Conservation (phyloP, 2,797 vertebrate species). For the Tragopan temminckii region DNA sequence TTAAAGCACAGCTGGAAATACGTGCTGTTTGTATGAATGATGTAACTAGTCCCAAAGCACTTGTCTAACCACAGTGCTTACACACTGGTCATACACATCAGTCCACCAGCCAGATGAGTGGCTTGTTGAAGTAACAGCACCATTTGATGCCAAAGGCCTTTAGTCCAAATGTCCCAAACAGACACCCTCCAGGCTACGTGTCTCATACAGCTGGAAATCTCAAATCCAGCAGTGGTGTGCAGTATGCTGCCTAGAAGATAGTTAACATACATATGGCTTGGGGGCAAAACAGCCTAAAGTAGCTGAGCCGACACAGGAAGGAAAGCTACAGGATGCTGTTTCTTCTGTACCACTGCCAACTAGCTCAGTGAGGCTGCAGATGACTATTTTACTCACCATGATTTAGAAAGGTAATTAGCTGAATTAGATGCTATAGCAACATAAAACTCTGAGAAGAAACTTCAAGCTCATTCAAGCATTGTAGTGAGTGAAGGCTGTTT, state of each 20-base stretch:
- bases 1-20: background rate
- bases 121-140: background rate
- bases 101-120: background rate
- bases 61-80: constrained; percentile 14
- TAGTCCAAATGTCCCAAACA: background rate
- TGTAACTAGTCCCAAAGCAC: background rate
- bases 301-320: background rate
- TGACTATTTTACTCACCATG: background rate
- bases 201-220: background rate
- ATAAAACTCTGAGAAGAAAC: background rate
- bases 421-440: rapidly evolving
- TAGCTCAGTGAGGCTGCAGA: background rate
- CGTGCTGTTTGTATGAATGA: background rate
- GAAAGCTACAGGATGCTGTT: background rate
- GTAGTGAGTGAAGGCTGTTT: background rate
- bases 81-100: background rate
- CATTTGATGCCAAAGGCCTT: background rate
- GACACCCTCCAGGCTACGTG: background rate
- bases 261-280: background rate
- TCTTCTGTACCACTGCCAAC: background rate
- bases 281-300: background rate
- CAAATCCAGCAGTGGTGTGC: background rate
- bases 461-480: background rate
- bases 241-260: background rate
- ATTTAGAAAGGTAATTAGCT: background rate